Base-by-base conservation (phyloP, 2,113 vertebrate species). In the Mesoclemmys tuberculata region DNA sequence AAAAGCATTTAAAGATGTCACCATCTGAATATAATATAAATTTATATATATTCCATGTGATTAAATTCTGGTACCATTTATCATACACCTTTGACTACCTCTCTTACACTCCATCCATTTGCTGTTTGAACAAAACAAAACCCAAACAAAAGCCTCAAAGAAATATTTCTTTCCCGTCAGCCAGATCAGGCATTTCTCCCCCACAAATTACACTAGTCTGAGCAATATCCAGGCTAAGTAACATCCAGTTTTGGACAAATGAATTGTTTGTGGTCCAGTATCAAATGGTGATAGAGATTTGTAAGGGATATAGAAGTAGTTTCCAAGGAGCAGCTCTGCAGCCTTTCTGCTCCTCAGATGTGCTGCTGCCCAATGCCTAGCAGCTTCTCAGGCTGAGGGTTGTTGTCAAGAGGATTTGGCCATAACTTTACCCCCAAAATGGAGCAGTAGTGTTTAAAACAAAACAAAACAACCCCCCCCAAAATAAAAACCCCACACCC, bases 401-500 rank as follows among this genome's bases (percentile, higher is more conserved):
- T 82, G 21, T 85, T 87, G 84, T 31, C 31, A 61, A 18, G 61
- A 55, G 71, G 31, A 18, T 9, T 84, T n/a, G 52, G 8, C 19
- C n/a, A 35, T 90, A 88, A 78, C 46, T 85, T 71, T 2, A 26
- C 13, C 52, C 24, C 27, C 48, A 4, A 0, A 0, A 29, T 77
- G 71, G 16, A 41, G 26, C 79, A 92, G 74, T 75, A n/a, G 6
- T 64, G 58, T 35, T 35, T 35, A 64, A 51, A 51, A 4, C 8
- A 51, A 51, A 51, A 51, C 8, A 8, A 51, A 64, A 61, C 58
- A 61, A n/a, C n/a, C n/a, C n/a, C n/a, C n/a, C n/a, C n/a, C n/a
- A 58, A 58, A 11, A 61, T 3, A 31, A 35, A 61, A 31, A 14
- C 14, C 58, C 12, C 7, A 49, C 7, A 7, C 48, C 48, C 48